Percentiles rank a stretch among this genome's conserved stretches.
phyloP scores from a whole-genome alignment of 2,888 invertebrate genomes.

The Drosophila anomalipes region DNA sequence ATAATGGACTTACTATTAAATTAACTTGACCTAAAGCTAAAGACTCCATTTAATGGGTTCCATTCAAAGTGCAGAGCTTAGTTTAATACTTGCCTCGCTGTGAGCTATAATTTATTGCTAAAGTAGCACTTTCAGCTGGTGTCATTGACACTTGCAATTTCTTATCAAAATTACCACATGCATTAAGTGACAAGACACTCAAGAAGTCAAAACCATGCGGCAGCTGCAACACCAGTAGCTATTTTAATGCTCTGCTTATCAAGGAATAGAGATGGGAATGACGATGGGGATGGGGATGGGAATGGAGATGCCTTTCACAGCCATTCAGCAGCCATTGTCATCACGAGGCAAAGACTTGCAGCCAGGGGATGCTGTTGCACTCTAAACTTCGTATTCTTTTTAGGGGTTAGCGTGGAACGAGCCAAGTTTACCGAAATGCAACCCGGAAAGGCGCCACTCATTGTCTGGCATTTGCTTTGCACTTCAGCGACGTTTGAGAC shows the following conservation, averaged over 20 bases:
- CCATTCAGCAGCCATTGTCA: constrained; percentile 16
- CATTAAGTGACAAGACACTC: constrained; percentile 54
- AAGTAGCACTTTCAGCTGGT: constrained; percentile 21
- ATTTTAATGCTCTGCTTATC: constrained; percentile 65
- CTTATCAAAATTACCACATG: constrained; percentile 55
- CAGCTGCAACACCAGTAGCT: constrained; percentile 5
- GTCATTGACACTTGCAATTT: constrained; percentile 31
- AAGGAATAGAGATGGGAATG: constrained; percentile 56
- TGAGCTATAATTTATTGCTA: neutral
- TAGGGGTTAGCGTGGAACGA: constrained; percentile 46
- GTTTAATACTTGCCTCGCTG: neutral
- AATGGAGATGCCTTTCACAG: constrained; percentile 15
- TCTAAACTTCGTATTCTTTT: constrained; percentile 14
- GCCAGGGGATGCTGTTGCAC: constrained; percentile 27
- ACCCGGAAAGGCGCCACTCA: constrained; percentile 63
- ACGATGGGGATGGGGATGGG: constrained; percentile 46
- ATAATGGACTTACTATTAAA: no score
- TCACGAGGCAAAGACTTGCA: constrained; percentile 27
- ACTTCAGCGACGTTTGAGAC: constrained; percentile 68
- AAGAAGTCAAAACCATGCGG: constrained; percentile 67
- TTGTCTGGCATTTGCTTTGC: constrained; percentile 78
- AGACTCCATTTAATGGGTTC: neutral
- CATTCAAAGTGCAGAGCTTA: neutral
- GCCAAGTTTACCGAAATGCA: constrained; percentile 40
- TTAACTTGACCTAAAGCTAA: neutral